Evolutionary conservation across 2,888 invertebrate genomes (phyloP).

Genomic region (Hofmannophila pseudospretella): DNA sequence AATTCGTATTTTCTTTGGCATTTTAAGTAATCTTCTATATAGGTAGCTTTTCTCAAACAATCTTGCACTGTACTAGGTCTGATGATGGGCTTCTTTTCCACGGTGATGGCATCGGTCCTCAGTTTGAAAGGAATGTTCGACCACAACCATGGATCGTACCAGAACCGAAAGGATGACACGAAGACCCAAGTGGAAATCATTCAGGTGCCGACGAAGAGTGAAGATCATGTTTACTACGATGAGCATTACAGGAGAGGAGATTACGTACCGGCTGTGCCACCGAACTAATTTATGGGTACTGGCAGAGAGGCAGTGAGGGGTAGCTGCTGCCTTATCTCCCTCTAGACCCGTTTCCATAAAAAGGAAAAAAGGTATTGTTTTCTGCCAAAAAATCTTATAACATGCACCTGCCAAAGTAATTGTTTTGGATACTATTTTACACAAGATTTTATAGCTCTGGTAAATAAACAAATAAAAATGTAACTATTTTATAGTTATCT

Average conservation of each 20-base stretch:
- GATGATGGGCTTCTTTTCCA: slow-evolving; percentile 64
- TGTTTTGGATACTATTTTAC: too few species aligned
- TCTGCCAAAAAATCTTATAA: too few species aligned
- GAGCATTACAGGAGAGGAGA: slow-evolving; percentile 53
- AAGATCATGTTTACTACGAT: slow-evolving; percentile 60
- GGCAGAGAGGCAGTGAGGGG: neutral
- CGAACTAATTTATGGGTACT: neutral
- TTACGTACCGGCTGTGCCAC: slow-evolving; percentile 20
- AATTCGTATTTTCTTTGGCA: too few species aligned
- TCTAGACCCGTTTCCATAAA: too few species aligned
- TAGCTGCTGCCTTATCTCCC: too few species aligned
- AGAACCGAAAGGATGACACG: slow-evolving; percentile 56
- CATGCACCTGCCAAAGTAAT: too few species aligned
- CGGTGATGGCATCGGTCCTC: slow-evolving; percentile 79
- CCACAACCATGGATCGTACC: slow-evolving; percentile 43
- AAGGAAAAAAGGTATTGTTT: too few species aligned
- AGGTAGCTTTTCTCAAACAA: too few species aligned
- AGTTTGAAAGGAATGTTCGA: slow-evolving; percentile 76
- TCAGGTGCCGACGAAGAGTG: slow-evolving; percentile 53
- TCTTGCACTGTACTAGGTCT: slow-evolving; percentile 57
- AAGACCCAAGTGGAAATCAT: slow-evolving; percentile 62
- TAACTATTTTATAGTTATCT: too few species aligned
- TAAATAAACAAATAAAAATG: too few species aligned
- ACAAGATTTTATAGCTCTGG: too few species aligned
- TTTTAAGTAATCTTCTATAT: too few species aligned